These are phyloP conservation scores for Circaetus gallicus DNA, from an alignment of 2,113 vertebrate genomes.

Conservation along the genomic window DNA sequence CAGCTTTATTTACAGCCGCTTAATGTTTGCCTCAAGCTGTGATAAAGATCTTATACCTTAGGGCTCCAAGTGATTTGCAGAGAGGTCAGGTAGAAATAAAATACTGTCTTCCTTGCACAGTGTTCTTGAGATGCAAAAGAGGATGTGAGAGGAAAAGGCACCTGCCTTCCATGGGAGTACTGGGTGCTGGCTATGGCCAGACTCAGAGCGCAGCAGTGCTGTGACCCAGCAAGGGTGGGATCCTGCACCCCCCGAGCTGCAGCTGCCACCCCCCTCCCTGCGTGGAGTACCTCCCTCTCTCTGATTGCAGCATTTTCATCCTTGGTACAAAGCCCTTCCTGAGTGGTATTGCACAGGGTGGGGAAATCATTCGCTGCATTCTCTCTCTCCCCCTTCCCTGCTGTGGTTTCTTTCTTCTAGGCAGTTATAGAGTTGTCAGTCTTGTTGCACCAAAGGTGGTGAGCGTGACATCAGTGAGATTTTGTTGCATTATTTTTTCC, in stretches of 20 bases:
- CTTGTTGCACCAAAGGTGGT: not conserved
- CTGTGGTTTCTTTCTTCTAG: not conserved
- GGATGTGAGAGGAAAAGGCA: not conserved
- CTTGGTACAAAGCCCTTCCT: not conserved
- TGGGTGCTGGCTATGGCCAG: not conserved
- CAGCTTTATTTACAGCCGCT: not conserved
- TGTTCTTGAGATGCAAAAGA: not conserved
- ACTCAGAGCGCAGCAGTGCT: not conserved
- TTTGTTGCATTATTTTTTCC: not conserved
- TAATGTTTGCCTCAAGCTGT: not conserved
- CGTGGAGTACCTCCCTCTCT: too few relatives aligned
- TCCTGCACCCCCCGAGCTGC: accelerated
- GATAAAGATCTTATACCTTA: not conserved
- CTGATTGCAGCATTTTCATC: not conserved
- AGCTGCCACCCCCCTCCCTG: accelerated
- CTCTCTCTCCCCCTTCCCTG: not conserved
- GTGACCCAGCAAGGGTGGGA: not conserved
- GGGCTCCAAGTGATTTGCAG: not conserved
- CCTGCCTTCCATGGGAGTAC: not conserved
- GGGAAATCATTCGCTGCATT: not conserved
- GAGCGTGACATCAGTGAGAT: not conserved
- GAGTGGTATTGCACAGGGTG: not conserved
- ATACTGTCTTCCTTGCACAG: not conserved
- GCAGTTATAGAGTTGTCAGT: not conserved
- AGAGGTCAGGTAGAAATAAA: not conserved